Percentiles rank a stretch among this genome's conserved stretches.
Conservation (phyloP, 2,113 vertebrate genomes). For the Theropithecus gelada region DNA sequence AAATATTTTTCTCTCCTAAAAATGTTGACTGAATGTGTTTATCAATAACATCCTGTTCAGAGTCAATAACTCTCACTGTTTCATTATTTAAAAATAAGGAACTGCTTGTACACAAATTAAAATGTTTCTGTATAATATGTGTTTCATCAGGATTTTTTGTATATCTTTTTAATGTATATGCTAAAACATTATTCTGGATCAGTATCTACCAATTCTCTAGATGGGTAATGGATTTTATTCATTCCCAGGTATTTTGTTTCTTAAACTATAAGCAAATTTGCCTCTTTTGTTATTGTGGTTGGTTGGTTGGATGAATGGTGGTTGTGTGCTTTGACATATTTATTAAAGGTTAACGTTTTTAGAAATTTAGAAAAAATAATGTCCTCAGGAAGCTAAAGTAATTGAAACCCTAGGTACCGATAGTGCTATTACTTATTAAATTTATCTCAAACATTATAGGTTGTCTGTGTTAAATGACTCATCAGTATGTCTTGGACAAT, state of each 20-base stretch:
- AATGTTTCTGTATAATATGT: not conserved
- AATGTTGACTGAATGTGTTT: not conserved
- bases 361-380: not conserved
- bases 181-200: not conserved
- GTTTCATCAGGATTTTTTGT: not conserved
- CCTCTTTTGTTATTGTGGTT: too few relatives aligned
- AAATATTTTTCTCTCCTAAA: not conserved
- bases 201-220: not conserved
- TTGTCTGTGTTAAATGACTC: not conserved
- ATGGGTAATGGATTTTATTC: not conserved
- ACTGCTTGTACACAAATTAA: not conserved
- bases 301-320: not conserved
- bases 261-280: not conserved
- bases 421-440: not conserved
- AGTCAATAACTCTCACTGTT: not conserved
- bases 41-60: not conserved
- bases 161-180: not conserved
- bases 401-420: not conserved
- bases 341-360: not conserved
- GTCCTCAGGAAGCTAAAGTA: not conserved
- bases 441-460: not conserved
- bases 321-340: not conserved
- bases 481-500: not conserved
- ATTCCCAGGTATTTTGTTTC: not conserved
- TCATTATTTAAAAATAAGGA: not conserved